Conservation (phyloP, 2,113 vertebrate species). For the Haliaeetus leucogaster region DNA sequence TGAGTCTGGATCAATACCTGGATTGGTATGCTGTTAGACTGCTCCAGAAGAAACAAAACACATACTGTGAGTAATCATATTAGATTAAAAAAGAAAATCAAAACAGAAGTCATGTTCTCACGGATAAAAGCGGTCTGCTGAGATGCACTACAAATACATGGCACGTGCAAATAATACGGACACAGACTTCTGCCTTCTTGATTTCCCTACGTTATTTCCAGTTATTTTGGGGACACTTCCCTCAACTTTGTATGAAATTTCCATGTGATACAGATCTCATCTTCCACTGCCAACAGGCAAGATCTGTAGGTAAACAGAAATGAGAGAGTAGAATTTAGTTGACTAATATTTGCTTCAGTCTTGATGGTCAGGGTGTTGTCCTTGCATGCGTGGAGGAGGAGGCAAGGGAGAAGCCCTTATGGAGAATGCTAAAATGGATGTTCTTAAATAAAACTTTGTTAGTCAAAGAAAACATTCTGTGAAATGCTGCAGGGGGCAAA, state of each 20-base stretch:
- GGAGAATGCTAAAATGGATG: background rate
- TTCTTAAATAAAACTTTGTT: background rate
- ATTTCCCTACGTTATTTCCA: background rate
- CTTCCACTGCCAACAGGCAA: background rate
- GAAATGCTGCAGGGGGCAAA: background rate
- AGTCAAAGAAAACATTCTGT: background rate
- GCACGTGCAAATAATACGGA: background rate
- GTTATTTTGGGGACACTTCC: background rate
- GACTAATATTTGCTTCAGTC: background rate
- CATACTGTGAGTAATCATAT: background rate
- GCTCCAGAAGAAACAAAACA: background rate
- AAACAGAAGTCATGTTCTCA: background rate
- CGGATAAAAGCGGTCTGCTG: background rate
- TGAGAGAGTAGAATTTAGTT: background rate
- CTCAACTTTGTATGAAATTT: background rate
- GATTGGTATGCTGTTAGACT: background rate
- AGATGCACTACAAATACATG: background rate
- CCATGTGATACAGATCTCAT: background rate
- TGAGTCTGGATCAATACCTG: constrained; percentile 14
- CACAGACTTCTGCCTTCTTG: background rate
- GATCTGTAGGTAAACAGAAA: background rate
- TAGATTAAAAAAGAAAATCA: background rate
- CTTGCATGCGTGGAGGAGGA: background rate
- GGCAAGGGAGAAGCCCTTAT: background rate
- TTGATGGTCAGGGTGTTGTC: background rate